phyloP scores from a whole-genome alignment of 2,113 vertebrate genomes.

The Gasterosteus nipponicus region DNA sequence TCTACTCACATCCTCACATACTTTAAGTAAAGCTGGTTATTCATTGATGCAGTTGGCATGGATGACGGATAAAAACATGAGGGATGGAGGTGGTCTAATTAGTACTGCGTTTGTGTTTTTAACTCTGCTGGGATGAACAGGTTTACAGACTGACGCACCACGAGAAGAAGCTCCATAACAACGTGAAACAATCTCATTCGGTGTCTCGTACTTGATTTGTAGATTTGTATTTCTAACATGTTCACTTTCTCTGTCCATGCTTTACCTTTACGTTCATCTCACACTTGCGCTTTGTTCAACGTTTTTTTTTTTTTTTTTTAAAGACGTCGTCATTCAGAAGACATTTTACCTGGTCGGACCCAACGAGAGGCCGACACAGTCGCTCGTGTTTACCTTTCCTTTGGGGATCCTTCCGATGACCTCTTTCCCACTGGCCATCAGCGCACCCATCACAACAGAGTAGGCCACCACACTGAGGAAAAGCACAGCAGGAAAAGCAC shows the following conservation, averaged over 20 bases:
- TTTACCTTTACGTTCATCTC: neutral
- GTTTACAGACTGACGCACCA: neutral
- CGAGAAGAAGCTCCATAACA: neutral
- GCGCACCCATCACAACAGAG: constrained; percentile 93
- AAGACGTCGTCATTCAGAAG: neutral
- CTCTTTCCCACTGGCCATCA: constrained; percentile 98
- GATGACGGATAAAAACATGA: neutral
- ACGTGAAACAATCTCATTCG: neutral
- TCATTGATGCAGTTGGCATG: neutral
- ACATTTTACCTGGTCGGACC: neutral
- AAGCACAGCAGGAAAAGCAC: neutral
- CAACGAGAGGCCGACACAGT: neutral
- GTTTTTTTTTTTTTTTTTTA: neutral
- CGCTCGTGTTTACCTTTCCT: constrained; percentile 86
- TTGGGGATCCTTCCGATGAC: constrained; percentile 93
- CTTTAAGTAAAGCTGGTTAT: neutral
- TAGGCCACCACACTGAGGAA: constrained; percentile 91
- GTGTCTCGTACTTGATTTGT: neutral
- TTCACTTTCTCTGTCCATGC: neutral
- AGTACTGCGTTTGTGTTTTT: neutral
- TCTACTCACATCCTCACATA: neutral
- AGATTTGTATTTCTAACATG: neutral
- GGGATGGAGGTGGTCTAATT: too few species aligned
- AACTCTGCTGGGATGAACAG: neutral
- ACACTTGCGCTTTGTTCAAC: neutral